Evolutionary conservation across 2,888 invertebrate genomes (phyloP).

Genomic region (Spialia ferax): DNA sequence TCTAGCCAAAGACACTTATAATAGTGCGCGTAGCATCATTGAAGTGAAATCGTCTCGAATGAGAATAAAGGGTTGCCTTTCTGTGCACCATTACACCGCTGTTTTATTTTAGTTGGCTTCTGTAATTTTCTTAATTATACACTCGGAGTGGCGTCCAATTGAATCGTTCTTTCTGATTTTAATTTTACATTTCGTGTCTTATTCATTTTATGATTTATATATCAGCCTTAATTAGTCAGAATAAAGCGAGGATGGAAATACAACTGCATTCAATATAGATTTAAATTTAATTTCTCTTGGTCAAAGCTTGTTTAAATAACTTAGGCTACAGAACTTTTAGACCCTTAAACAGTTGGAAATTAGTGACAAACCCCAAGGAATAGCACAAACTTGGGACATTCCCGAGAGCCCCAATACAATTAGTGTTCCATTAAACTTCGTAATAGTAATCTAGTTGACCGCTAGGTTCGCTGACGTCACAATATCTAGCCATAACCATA

Average conservation of each 20-base stretch:
- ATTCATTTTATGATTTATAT: not conserved
- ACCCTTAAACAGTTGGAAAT: conserved; percentile 10
- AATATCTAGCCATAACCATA: conserved; percentile 37
- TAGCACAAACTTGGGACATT: conserved; percentile 12
- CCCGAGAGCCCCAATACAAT: conserved; percentile 25
- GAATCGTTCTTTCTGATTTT: conserved; percentile 30
- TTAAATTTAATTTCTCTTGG: not conserved
- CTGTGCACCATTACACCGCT: conserved; percentile 43
- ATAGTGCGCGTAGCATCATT: conserved; percentile 9
- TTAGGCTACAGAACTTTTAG: not conserved
- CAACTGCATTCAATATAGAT: not conserved
- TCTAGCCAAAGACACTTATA: too few species aligned
- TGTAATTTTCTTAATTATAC: conserved; percentile 69
- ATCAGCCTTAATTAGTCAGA: not conserved
- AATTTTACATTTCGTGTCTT: conserved; percentile 1
- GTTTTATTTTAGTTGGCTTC: conserved; percentile 58
- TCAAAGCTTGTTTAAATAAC: not conserved
- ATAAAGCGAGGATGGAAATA: not conserved
- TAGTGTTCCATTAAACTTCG: conserved; percentile 34
- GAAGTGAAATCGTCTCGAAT: conserved; percentile 29
- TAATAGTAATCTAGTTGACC: conserved; percentile 36
- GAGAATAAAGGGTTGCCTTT: conserved; percentile 23
- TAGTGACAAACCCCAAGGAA: conserved; percentile 14
- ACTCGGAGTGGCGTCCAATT: conserved; percentile 47
- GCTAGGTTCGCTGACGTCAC: conserved; percentile 36